phyloP scores from a whole-genome alignment of 2,888 invertebrate genomes.

The Thyatira batis region DNA sequence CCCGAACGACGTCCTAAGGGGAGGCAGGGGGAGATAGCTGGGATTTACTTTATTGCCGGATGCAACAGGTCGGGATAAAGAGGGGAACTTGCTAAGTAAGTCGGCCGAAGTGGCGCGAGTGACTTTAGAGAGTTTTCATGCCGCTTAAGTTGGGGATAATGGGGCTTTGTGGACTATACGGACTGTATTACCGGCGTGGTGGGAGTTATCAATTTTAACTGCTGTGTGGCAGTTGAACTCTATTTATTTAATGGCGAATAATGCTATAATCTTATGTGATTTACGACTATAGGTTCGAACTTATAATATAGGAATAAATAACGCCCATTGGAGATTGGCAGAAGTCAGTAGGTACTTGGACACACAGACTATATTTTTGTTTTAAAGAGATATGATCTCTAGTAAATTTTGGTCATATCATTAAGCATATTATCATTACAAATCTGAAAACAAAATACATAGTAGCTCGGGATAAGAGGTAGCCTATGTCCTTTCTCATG shows the following conservation, averaged over 20 bases:
- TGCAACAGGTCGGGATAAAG: constrained; percentile 73
- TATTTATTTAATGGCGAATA: neutral
- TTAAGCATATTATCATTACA: too few relatives aligned
- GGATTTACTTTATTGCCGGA: constrained; percentile 77
- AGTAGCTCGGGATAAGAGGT: too few relatives aligned
- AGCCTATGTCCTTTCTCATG: too few relatives aligned
- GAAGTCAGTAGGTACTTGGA: too few relatives aligned
- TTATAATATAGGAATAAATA: too few relatives aligned
- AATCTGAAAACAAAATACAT: too few relatives aligned
- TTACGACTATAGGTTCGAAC: too few relatives aligned
- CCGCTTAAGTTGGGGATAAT: constrained; percentile 44
- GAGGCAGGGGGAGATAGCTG: constrained; percentile 37
- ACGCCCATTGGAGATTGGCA: too few relatives aligned
- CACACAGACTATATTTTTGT: too few relatives aligned
- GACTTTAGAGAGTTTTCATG: constrained; percentile 34
- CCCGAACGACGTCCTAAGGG: constrained; percentile 25
- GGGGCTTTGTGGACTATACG: constrained; percentile 29
- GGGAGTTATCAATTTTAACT: neutral
- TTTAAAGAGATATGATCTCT: too few relatives aligned
- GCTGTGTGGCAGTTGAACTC: neutral
- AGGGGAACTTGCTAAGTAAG: constrained; percentile 43
- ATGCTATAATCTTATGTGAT: too few relatives aligned
- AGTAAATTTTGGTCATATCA: too few relatives aligned
- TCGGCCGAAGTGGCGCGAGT: constrained; percentile 38
- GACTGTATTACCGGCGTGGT: neutral